Base-by-base conservation (phyloP, 2,888 invertebrate genomes). In the Camponotus fellah region DNA sequence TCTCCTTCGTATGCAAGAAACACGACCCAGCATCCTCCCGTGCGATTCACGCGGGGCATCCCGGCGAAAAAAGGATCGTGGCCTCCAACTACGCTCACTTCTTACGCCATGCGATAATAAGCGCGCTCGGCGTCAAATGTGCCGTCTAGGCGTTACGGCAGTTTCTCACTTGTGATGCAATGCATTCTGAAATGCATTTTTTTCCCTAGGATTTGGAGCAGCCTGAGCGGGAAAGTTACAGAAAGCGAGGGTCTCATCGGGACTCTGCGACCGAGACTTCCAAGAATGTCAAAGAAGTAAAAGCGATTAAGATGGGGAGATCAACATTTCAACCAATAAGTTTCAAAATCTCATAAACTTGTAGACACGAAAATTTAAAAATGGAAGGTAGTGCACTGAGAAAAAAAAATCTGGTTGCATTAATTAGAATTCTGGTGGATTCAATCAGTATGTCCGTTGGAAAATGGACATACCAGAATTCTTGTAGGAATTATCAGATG, bases 51-150 rank as follows among this genome's bases (percentile, higher is more conserved):
- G 72, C 12, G 34, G 75, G 60, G 80, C 60, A 80, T 74, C 62
- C 32, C 74, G 60, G 46, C 46, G 60, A 74, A 80, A 80, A 80
- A 74, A 80, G 75, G 46, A 71, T 80, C 26, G 75, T 60, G 80
- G 80, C 75, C 80, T 80, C 80, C 75, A 74, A 80, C 75, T 60
- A 74, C 80, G 37, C 80, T 80, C 80, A 80, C 80, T 80, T 80
- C 80, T 80, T 80, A 80, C 80, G 46, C 74, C 80, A 80, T 40
- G 34, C 37, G 49, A 80, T 74, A 80, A 80, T 80, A 80, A 71
- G 72, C 72, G 49, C 60, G 75, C 72, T 80, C 37, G 46, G 58
- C 79, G 34, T 74, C 72, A 60, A 56, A 69, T n/a, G 14, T 49
- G 56, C n/a, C 32, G 71, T 17, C 74, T 80, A 74, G 46, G 60